A percentile compares a stretch with the other conserved stretches of the same genome.
Conservation (phyloP, 2,888 invertebrate species). For the Lasioglossum zephyrum region DNA sequence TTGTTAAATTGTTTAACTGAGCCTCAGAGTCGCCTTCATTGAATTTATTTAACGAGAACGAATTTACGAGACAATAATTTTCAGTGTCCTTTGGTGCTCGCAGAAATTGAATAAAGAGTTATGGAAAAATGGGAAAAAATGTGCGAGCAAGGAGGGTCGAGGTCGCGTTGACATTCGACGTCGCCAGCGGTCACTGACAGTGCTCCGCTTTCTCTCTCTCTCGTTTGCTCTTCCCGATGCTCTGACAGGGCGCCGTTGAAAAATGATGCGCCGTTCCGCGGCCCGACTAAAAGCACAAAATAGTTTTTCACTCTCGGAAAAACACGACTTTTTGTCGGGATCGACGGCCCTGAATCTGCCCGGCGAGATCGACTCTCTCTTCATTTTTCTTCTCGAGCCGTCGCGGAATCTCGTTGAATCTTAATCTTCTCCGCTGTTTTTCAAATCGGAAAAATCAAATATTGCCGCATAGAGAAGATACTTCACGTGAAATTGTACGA, state of each 20-base stretch:
- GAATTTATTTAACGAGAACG: too few species aligned
- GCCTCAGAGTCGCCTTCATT: neutral
- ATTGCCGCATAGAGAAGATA: neutral
- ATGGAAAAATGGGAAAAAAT: slow-evolving; percentile 44
- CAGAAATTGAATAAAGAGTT: slow-evolving; percentile 24
- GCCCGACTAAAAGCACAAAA: slow-evolving; percentile 79
- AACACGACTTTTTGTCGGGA: slow-evolving; percentile 70
- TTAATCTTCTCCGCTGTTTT: neutral
- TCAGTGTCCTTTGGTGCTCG: neutral
- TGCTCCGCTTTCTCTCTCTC: slow-evolving; percentile 24
- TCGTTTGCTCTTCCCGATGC: slow-evolving; percentile 45
- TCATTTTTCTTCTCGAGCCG: slow-evolving; percentile 31
- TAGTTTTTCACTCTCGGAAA: slow-evolving; percentile 76
- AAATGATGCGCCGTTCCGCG: slow-evolving; percentile 80
- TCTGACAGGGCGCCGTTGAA: slow-evolving; percentile 78
- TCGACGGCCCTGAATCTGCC: slow-evolving; percentile 54
- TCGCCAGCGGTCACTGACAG: slow-evolving; percentile 68
- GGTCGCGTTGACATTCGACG: slow-evolving; percentile 75
- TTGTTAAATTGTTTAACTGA: neutral
- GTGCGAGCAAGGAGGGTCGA: slow-evolving; percentile 44
- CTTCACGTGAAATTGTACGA: neutral
- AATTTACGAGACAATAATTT: neutral
- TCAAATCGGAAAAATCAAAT: neutral
- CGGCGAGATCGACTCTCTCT: slow-evolving; percentile 24
- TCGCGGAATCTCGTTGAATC: slow-evolving; percentile 2